Evolutionary conservation across 2,797 vertebrate genomes (phyloP), one percentile per base, ranked within the genome.

Genomic region (Sebastes kiyomatsui): DNA sequence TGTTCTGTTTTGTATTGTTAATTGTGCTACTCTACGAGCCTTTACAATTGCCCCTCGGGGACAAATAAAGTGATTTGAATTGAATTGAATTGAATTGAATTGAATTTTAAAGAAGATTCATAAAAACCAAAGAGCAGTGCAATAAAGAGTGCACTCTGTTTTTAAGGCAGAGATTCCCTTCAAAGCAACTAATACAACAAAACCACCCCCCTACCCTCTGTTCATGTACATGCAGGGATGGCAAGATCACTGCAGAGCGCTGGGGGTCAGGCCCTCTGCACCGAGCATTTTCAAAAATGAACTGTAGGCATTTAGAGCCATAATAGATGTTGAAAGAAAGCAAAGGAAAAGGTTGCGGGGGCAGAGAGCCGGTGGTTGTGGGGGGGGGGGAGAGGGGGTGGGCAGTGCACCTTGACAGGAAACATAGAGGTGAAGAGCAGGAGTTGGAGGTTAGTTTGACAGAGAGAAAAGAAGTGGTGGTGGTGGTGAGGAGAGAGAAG

Each of bases 381-480:
- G 38, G 69, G 67, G 4, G 28, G 54, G 42, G 35, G 52, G 3
- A 35, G 33, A 4, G 64, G 76, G 9, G 82, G 81, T 33, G 85
- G 89, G 90, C 86, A 87, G 74, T 68, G 84, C 94, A 94, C 92
- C 93, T 94, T 93, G 93, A 94, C 94, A 94, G 95, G 94, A 95
- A 95, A 89, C 90, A 89, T 71, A 92, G 90, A 95, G 92, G 93
- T 94, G 83, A 93, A 77, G 88, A 90, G 91, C 88, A 90, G 79
- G 84, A 91, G 89, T 85, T 89, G 83, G 87, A 93, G 92, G 92
- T 94, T 95, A 93, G 88, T 89, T 91, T 94, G 90, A 90, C 90
- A 91, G 74, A 90, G 70, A 85, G 81, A 90, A 86, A 88, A 91
- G 87, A 83, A 77, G 81, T 89, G 78, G 75, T 83, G 80, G 75